A percentile compares a stretch with the other conserved stretches of the same genome.
These are phyloP conservation scores for Spatula clypeata DNA, from an alignment of 2,797 vertebrate genomes.

Conservation along the genomic window DNA sequence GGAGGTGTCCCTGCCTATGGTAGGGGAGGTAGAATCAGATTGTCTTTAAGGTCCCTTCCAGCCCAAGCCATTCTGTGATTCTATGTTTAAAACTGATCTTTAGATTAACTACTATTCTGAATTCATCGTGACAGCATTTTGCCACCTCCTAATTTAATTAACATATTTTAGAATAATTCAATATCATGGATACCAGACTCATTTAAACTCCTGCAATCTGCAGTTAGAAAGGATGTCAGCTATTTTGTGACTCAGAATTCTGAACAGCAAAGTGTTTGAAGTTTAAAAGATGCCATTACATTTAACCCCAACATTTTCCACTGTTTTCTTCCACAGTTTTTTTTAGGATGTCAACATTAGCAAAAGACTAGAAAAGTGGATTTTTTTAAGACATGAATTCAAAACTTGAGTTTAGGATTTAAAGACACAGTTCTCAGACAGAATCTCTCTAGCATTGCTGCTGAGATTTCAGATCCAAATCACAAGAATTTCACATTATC, in stretches of 20 bases:
- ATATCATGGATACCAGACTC: neutral
- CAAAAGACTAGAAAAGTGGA: neutral
- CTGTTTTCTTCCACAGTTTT: neutral
- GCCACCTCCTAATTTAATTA: neutral
- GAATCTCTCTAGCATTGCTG: neutral
- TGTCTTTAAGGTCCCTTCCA: no score
- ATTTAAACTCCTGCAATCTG: neutral
- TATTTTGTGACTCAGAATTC: neutral
- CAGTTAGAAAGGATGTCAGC: neutral
- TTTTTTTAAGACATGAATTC: neutral
- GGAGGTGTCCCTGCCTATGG: no score
- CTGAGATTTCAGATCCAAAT: neutral
- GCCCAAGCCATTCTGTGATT: no score
- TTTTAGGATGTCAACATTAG: neutral
- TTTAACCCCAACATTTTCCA: neutral
- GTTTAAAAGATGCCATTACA: neutral
- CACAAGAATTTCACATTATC: neutral
- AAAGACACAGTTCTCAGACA: neutral
- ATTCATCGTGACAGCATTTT: neutral
- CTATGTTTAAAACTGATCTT: neutral
- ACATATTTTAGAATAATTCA: neutral
- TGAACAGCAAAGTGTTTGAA: neutral
- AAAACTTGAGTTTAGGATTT: neutral
- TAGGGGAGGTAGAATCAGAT: no score
- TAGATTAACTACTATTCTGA: neutral